Base-by-base conservation (phyloP, 2,113 vertebrate species). In the Bos javanicus region DNA sequence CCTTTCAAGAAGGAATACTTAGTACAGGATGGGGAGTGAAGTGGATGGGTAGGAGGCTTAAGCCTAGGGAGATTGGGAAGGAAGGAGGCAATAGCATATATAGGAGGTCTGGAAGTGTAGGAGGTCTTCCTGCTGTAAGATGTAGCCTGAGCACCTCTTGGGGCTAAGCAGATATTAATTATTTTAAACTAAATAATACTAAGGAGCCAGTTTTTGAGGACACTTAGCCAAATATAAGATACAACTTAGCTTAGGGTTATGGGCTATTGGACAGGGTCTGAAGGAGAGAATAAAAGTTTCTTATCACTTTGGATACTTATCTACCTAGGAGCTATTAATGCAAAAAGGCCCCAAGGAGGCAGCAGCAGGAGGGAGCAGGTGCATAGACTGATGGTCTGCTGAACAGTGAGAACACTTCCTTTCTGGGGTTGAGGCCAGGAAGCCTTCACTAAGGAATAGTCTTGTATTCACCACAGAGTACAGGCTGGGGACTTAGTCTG, bases 301-400 rank as follows among this genome's bases (percentile, higher is more conserved):
- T 95, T 30, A 93, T 90, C 30, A 76, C 11, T 93, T 10, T 86
- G 16, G 12, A 10, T 93, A 74, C 50, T 94, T 92, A 78, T 25
- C 36, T 97, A 94, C 43, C 36, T 90, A 56, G n/a, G 10, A 95
- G 15, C 19, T 94, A 94, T 85, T 80, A 87, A 88, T 81, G 23
- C 80, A 95, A 92, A 94, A 62, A 81, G 36, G 28, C 28, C 33
- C 80, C 89, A 93, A 94, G 36, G 30, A 94, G 23, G 46, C 52
- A 94, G 54, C 67, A 87, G 19, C 74, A 89, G 54, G 43, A 95
- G 76, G 91, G 85, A 97, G 85, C 93, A 98, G 93, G 96, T 97
- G 91, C 96, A 97, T 36, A 91, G 86, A 86, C 54, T 96, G 85
- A 97, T 94, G 59, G 64, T 97, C 64, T 96, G n/a, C 39, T 87